Evolutionary conservation across 2,888 invertebrate species (phyloP).

Genomic region (Lepas anatifera): DNA sequence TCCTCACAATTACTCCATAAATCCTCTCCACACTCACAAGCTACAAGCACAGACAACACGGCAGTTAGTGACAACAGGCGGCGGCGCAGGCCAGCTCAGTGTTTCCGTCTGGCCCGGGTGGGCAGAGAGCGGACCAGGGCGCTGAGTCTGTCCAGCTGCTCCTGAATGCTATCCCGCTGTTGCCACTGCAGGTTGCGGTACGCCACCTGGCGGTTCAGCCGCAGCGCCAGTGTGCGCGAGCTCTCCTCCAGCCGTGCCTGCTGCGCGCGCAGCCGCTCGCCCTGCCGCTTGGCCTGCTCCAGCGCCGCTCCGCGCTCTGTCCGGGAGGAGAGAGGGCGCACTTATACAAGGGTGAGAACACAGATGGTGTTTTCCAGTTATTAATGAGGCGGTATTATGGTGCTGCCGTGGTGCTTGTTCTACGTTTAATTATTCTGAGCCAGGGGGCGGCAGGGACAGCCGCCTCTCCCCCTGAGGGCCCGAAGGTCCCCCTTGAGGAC

Average conservation of each 20-base stretch:
- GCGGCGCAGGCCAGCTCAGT: not conserved
- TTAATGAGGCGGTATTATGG: too few species aligned
- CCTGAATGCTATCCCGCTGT: not conserved
- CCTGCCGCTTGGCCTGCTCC: not conserved
- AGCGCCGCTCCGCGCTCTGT: not conserved
- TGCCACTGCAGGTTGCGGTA: not conserved
- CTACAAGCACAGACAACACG: not conserved
- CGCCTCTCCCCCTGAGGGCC: too few species aligned
- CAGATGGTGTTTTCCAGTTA: too few species aligned
- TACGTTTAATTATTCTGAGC: too few species aligned
- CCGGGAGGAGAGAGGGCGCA: too few species aligned
- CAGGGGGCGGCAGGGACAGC: too few species aligned
- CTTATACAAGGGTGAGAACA: too few species aligned
- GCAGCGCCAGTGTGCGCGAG: not conserved
- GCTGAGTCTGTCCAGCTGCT: not conserved
- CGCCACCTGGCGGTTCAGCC: conserved; percentile 5
- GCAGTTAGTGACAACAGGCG: too few species aligned
- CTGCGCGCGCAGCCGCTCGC: conserved; percentile 10
- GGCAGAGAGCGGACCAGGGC: not conserved
- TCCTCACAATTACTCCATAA: not conserved
- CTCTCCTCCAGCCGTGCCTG: not conserved
- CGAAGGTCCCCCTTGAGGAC: too few species aligned
- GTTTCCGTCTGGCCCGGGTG: not conserved
- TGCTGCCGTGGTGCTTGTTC: too few species aligned
- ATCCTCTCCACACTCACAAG: not conserved